A percentile compares a stretch with the other conserved stretches of the same genome.
phyloP scores from a whole-genome alignment of 2,113 vertebrate genomes.

The Holacanthus passer region DNA sequence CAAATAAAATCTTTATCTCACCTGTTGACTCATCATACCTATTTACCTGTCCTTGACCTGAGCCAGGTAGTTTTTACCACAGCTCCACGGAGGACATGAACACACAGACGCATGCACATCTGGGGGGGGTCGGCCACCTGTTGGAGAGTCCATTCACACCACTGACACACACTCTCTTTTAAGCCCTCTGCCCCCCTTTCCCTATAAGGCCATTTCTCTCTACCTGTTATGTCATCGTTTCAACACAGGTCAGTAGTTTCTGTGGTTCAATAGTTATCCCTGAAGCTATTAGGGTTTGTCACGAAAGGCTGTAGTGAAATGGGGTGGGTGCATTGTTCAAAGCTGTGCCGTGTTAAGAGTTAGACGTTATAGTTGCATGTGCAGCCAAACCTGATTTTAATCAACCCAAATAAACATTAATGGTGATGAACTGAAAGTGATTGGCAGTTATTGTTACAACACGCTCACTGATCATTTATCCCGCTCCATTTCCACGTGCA shows the following conservation, averaged over 20 bases:
- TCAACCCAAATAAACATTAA: constrained; percentile 15
- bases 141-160: constrained; percentile 20
- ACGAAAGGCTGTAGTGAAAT: constrained; percentile 2
- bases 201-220: background rate
- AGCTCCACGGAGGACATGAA: background rate
- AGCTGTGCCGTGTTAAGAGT: background rate
- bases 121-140: background rate
- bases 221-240: constrained; percentile 33
- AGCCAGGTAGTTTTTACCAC: background rate
- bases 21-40: constrained; percentile 5
- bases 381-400: background rate
- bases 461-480: background rate
- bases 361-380: background rate
- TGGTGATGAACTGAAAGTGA: background rate
- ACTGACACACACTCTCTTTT: constrained; percentile 1
- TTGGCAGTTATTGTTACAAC: background rate
- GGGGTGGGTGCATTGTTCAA: background rate
- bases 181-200: constrained; percentile 24
- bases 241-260: constrained; percentile 25
- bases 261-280: constrained; percentile 20
- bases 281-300: constrained; percentile 19
- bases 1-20: constrained; percentile 14
- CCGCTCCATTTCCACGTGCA: background rate
- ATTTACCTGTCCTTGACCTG: constrained; percentile 4
- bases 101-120: background rate